Base-by-base conservation (phyloP, 2,113 vertebrate species). In the Gopherus flavomarginatus region DNA sequence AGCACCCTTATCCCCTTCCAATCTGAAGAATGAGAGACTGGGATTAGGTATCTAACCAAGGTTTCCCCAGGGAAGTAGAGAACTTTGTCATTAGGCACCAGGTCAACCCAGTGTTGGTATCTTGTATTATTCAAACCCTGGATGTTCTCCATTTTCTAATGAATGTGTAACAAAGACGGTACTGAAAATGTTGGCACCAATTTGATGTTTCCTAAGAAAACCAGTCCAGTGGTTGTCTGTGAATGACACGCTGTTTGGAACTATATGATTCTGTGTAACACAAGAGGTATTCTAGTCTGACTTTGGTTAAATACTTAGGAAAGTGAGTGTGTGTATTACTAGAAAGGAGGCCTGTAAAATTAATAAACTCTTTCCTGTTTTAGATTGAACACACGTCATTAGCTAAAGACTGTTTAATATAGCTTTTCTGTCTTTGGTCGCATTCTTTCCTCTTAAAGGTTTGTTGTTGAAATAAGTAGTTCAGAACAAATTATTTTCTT, bases 361-460 rank as follows among this genome's bases (percentile, higher is more conserved):
- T 89, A 17, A 62, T 81, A 13, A 31, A 87, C 65, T 87, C 26
- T 96, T 85, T 95, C 69, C 42, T 72, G 53, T 42, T 96, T 94
- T 62, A 80, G 75, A 47, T 1, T 11, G 27, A 86, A 52, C 75
- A 26, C 24, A 24, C 1, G 22, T 62, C 80, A 89, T 54, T 86
- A n/a, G 85, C 50, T 3, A 31, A 69, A 88, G 87, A 47, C 81
- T 91, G 19, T 50, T 6, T 92, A 93, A 84, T 38, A 38, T 27
- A 91, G 10, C 78, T 35, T 96, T 84, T 92, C 83, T 91, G 12
- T 81, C 94, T 96, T 92, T 91, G 82, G 52, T 83, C 62, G 56
- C 50, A 93, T 83, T 94, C 54, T 95, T 97, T 98, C 83, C 97
- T 42, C 86, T 95, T 94, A 92, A 95, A 29, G 50, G 10, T 92